Evolutionary conservation across 2,113 vertebrate species (phyloP), one percentile per base, ranked within the genome.

Genomic region (Equus przewalskii): DNA sequence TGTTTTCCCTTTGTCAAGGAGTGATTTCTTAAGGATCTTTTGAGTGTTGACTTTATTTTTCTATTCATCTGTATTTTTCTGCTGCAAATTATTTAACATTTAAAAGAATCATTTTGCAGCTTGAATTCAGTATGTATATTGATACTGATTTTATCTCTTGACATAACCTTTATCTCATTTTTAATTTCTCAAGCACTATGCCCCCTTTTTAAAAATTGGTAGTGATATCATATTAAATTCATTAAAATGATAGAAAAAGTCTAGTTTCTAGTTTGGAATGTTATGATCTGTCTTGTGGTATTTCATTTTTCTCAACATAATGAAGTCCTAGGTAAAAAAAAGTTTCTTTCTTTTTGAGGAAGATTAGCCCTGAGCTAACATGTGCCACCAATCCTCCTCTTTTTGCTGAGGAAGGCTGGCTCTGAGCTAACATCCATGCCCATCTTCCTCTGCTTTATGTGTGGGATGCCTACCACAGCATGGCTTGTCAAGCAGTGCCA

Each of bases 231-330:
- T 54, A 30, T 70, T 79, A 83, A 96, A 89, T 95, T 12, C 10
- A 88, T 85, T 96, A 95, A 96, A 94, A 82, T 84, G 28, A 72
- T 79, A 91, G n/a, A 84, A 80, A 83, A 93, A 44, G 1, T 24
- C 2, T 89, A 22, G 51, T 88, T 96, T 88, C 51, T 44, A 86
- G 10, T 89, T 97, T 51, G 19, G 9, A 72, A 81, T 95, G 15
- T 83, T 82, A 70, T 70, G 49, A n/a, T 64, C 21, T 60, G 19
- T 67, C 44, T 92, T 90, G 19, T 56, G 12, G 44, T 84, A 6
- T 80, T 91, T 83, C 26, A 33, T 84, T 89, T 94, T 94, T 87
- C 64, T 92, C 33, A 85, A 21, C 18, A 64, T 41, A 84, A 6
- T 83, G 60, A 97, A 62, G 26, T 88, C 75, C 58, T 72, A 49